Evolutionary conservation across 2,113 vertebrate genomes (phyloP).

Genomic region (Silurus glanis): DNA sequence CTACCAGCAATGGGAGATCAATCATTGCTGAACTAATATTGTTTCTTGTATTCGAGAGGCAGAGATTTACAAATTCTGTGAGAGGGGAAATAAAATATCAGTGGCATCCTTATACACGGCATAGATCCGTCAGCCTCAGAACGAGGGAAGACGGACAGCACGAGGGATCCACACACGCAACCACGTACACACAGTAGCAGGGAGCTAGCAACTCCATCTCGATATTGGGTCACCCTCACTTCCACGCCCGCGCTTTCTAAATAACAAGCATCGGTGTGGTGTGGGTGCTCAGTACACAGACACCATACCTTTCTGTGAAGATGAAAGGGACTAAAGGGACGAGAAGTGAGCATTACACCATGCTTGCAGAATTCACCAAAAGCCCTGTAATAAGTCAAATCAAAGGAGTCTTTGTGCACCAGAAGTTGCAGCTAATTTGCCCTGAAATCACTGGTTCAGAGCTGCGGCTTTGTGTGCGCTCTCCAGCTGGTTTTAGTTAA

Average conservation of each 20-base stretch:
- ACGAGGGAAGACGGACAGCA: constrained; percentile 36
- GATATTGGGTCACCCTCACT: constrained; percentile 56
- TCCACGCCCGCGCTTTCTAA: constrained; percentile 54
- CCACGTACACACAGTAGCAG: background rate
- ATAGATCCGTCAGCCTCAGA: constrained; percentile 36
- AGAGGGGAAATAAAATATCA: background rate
- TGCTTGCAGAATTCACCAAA: constrained; percentile 67
- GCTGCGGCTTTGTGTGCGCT: constrained; percentile 63
- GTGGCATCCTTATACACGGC: background rate
- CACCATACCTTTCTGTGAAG: constrained; percentile 57
- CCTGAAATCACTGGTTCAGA: constrained; percentile 74
- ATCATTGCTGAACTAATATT: constrained; percentile 20
- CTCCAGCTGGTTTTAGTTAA: constrained; percentile 78
- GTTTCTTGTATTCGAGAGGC: background rate
- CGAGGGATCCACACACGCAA: background rate
- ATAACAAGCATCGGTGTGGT: constrained; percentile 58
- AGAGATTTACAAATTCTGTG: background rate
- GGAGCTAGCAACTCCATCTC: constrained; percentile 55
- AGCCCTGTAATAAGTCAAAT: constrained; percentile 68
- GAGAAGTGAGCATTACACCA: constrained; percentile 58
- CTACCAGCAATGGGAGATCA: constrained; percentile 11
- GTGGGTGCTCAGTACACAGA: constrained; percentile 12
- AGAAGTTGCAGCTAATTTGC: constrained; percentile 77
- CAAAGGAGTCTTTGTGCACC: constrained; percentile 67
- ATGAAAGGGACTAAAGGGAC: constrained; percentile 60